phyloP scores from a whole-genome alignment of 2,888 invertebrate species.

The Brassicogethes aeneus region DNA sequence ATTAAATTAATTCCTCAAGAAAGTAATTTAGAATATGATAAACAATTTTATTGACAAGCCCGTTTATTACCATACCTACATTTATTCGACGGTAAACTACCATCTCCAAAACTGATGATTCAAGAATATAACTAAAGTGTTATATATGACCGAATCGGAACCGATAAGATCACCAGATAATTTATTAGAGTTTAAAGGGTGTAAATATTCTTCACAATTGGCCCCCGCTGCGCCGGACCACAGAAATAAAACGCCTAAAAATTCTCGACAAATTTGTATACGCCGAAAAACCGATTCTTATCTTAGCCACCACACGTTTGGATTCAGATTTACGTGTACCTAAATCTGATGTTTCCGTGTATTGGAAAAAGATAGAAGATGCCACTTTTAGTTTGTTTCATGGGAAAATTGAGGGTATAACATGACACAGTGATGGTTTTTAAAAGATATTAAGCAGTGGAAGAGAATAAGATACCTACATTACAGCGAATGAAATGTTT shows the following conservation, averaged over 20 bases:
- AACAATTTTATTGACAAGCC: neutral
- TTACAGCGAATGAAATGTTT: constrained; percentile 21
- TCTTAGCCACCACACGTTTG: constrained; percentile 17
- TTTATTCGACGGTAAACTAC: neutral
- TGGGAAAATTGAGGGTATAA: constrained; percentile 26
- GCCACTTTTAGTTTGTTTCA: constrained; percentile 5
- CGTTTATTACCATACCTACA: neutral
- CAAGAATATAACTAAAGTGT: constrained; percentile 13
- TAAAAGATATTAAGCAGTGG: constrained; percentile 30
- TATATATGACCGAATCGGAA: constrained; percentile 13
- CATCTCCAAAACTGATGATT: constrained; percentile 1
- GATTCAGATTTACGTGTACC: constrained; percentile 8
- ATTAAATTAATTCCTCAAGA: no score
- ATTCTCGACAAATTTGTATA: constrained; percentile 36
- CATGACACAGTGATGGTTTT: constrained; percentile 33
- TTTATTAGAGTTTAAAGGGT: constrained; percentile 38
- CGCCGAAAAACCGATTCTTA: constrained; percentile 30
- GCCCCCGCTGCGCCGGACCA: constrained; percentile 31
- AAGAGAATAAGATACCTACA: constrained; percentile 27
- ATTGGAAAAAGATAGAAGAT: constrained; percentile 6
- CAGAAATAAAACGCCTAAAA: constrained; percentile 35
- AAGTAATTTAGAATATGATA: no score
- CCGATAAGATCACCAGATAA: constrained; percentile 33
- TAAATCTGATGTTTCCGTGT: neutral
- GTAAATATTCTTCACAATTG: constrained; percentile 39